These are phyloP conservation scores for Oostethus manadensis DNA, from an alignment of 2,113 vertebrate species.

Conservation along the genomic window DNA sequence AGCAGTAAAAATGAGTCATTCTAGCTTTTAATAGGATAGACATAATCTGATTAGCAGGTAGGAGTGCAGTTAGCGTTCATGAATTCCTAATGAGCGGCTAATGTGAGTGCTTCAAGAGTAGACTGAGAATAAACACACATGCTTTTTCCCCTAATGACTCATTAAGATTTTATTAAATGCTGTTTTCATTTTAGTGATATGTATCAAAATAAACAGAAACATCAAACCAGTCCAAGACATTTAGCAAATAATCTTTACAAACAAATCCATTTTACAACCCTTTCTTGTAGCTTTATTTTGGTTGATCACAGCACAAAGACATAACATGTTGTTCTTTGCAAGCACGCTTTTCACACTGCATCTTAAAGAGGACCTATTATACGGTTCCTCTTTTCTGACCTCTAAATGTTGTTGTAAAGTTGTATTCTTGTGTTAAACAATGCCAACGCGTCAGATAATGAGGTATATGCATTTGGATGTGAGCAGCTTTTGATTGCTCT, in stretches of 20 bases:
- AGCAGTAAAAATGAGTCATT: not conserved
- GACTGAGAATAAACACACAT: constrained; percentile 9
- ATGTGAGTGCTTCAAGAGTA: constrained; percentile 21
- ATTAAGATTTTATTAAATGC: constrained; percentile 22
- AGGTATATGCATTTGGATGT: no score
- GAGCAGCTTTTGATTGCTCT: no score
- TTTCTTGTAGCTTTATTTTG: no score
- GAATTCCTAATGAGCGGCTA: constrained; percentile 19
- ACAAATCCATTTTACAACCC: no score
- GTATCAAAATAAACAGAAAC: not conserved
- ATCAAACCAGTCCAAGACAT: constrained; percentile 1
- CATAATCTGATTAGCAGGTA: not conserved
- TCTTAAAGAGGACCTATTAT: no score
- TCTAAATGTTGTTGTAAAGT: no score
- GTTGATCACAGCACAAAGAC: no score
- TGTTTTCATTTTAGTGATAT: not conserved
- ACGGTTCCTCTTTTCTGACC: no score
- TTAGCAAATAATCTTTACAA: not conserved
- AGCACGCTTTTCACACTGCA: no score
- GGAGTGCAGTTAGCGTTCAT: not conserved
- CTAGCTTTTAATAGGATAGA: not conserved
- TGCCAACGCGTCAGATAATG: no score
- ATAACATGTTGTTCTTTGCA: no score
- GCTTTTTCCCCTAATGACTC: constrained; percentile 32
- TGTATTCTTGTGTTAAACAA: no score